phyloP scores from a whole-genome alignment of 1,140 invertebrate genomes.

The Triops longicaudatus region DNA sequence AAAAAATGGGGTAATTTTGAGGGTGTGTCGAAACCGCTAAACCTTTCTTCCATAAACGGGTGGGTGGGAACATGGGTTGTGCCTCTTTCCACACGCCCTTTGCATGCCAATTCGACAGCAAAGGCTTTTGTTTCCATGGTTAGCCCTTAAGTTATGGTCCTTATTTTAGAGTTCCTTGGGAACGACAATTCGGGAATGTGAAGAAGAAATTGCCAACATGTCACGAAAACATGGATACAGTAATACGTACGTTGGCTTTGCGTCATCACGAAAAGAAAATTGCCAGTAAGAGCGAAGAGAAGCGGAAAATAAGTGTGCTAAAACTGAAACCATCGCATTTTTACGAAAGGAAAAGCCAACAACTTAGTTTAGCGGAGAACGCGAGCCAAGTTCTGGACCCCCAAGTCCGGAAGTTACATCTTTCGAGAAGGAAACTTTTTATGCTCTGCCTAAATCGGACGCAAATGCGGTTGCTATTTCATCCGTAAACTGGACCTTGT shows the following conservation, averaged over 20 bases:
- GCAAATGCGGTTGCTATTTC: no score
- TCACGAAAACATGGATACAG: no score
- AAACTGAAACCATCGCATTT: background rate
- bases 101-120: background rate
- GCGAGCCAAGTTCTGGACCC: background rate
- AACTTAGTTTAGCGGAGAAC: background rate
- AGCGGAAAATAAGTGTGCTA: background rate
- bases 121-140: background rate
- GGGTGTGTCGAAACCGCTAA: background rate
- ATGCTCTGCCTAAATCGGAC: no score
- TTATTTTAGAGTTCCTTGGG: no score
- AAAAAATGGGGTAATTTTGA: background rate
- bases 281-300: background rate
- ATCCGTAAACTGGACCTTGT: no score
- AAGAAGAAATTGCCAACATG: no score
- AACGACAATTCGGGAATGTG: no score
- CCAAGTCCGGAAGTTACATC: background rate
- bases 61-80: background rate
- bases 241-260: no score
- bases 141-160: background rate
- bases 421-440: no score
- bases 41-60: background rate
- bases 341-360: background rate
- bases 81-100: background rate
- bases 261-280: no score